Conservation (phyloP, 2,113 vertebrate genomes). For the Tamias sibiricus region DNA sequence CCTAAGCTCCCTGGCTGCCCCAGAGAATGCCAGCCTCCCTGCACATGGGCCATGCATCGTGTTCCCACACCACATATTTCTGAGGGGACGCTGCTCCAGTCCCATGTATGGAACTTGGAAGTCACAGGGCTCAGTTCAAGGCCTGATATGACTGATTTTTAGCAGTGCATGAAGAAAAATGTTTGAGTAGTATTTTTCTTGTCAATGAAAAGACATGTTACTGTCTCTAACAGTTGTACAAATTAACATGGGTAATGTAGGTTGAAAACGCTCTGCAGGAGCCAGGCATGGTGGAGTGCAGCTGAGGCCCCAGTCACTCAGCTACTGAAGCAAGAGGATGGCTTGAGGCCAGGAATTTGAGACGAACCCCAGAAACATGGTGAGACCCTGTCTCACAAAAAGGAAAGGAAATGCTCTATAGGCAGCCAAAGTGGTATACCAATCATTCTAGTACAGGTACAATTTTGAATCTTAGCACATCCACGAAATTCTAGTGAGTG, state of each 20-base stretch:
- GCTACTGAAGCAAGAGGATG: background rate
- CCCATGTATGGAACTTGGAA: fast-evolving
- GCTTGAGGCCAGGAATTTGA: background rate
- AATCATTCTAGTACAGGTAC: no score
- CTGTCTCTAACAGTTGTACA: fast-evolving
- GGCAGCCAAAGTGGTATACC: fast-evolving
- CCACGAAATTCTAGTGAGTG: background rate
- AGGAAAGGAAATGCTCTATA: no score
- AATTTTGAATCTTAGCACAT: background rate
- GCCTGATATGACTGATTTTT: fast-evolving
- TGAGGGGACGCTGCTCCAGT: fast-evolving
- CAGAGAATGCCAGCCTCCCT: background rate
- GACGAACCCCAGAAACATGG: background rate
- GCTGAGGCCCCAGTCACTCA: background rate
- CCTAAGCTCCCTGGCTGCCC: background rate
- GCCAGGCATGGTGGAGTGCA: background rate
- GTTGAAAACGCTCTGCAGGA: background rate
- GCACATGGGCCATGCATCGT: fast-evolving
- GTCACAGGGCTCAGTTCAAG: no score
- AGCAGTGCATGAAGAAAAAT: background rate
- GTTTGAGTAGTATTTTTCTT: background rate
- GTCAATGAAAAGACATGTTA: background rate
- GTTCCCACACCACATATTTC: background rate
- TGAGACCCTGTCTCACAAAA: background rate
- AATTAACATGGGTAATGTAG: no score